Conservation (phyloP, 2,888 invertebrate species). For the Branchipolynoe longqiensis region DNA sequence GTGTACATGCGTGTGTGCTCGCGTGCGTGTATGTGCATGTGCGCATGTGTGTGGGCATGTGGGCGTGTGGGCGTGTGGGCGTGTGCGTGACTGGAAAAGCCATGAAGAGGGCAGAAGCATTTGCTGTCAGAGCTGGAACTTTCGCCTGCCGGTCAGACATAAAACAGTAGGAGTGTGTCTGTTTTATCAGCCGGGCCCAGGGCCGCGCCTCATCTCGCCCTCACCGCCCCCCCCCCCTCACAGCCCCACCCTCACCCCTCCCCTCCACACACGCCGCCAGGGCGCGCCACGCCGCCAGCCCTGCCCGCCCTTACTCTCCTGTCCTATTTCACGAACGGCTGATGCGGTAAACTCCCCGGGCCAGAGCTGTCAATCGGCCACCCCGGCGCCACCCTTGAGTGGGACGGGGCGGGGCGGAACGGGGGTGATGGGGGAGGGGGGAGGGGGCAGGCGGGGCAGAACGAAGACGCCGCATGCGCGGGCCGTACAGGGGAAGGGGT, state of each 20-base stretch:
- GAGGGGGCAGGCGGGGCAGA: not conserved
- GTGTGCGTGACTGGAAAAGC: no score
- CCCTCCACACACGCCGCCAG: no score
- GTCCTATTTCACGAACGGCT: constrained; percentile 13
- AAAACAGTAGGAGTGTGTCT: constrained; percentile 18
- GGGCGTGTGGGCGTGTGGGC: no score
- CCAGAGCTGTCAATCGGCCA: not conserved
- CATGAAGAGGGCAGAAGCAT: no score
- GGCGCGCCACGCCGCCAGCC: not conserved
- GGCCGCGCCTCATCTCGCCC: no score
- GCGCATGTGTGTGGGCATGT: no score
- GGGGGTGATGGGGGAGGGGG: not conserved
- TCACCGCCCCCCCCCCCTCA: not conserved
- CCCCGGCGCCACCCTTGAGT: not conserved
- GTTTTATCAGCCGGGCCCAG: constrained; percentile 4
- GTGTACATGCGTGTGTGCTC: no score
- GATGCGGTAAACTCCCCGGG: constrained; percentile 3
- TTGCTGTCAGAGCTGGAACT: not conserved
- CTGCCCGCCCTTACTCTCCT: not conserved
- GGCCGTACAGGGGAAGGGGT: not conserved
- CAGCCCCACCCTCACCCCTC: not conserved
- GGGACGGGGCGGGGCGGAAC: not conserved
- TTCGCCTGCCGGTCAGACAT: constrained; percentile 13
- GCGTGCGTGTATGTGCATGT: no score
- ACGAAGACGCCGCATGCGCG: not conserved